phyloP scores from a whole-genome alignment of 1,140 invertebrate genomes.

The Apis mellifera region Amel_HAv3.1 CM009940.2:1014501-1015000 shows the following conservation, averaged over 20 bases:
- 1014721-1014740: conserved; percentile 49
- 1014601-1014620: not conserved
- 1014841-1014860: conserved; percentile 66
- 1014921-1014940: not conserved
- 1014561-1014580: too few relatives aligned
- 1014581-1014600: too few relatives aligned
- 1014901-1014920: conserved; percentile 52
- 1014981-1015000: not conserved
- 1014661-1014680: not conserved
- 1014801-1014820: conserved; percentile 67
- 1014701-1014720: conserved; percentile 33
- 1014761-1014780: conserved; percentile 31
- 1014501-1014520: too few relatives aligned
- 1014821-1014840: conserved; percentile 68
- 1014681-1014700: not conserved
- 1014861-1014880: conserved; percentile 73
- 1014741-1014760: conserved; percentile 48
- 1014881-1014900: conserved; percentile 67
- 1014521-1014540: too few relatives aligned
- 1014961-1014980: conserved; percentile 9
- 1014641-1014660: not conserved
- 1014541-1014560: too few relatives aligned
- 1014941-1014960: conserved; percentile 31
- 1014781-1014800: conserved; percentile 56
- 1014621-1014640: too few relatives aligned